Base-by-base conservation (phyloP, 2,113 vertebrate species). In the Xiphorhynchus elegans region DNA sequence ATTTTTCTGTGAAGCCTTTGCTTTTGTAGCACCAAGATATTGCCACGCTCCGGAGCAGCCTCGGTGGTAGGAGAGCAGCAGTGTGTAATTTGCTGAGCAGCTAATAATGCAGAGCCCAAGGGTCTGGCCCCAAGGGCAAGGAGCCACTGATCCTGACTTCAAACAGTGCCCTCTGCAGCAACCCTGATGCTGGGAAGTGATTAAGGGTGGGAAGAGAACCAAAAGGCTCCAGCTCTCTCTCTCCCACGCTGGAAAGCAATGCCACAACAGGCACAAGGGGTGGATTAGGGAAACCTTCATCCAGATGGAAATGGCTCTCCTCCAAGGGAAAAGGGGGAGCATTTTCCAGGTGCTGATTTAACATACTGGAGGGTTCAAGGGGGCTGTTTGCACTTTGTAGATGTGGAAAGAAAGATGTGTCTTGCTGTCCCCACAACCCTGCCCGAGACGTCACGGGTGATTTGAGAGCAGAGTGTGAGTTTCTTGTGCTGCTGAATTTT, bases 101-200 rank as follows among this genome's bases (percentile, higher is more conserved):
- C 49, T 82, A 64, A 63, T 76, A 53, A 82, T 14, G 3, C 81
- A 60, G 74, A 74, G 42, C 50, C 59, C 53, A 23, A 42, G 73
- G 74, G 92, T 52, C 75, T 53, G 80, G 90, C 83, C 69, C 94
- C 86, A 63, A 19, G 94, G 93, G 91, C 47, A 29, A 33, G 82
- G 81, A 83, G n/a, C 13, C 7, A 25, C 55, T 81, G 93, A 91
- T 91, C 95, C 84, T 39, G 84, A 83, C 84, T 93, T 93, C 93
- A 87, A 31, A 63, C 4, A 35, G 40, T 26, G 50, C 33, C 52
- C 47, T 83, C 87, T 79, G 94, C 92, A 77, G 56, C 64, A 58
- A 0, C 78, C 66, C 81, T 17, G 59, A 13, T 19, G 67, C 70
- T 56, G 80, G 46, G 75, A 25, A 74, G 75, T 44, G 49, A 69